phyloP scores from a whole-genome alignment of 2,797 vertebrate species.

The Molossus molossus region DNA sequence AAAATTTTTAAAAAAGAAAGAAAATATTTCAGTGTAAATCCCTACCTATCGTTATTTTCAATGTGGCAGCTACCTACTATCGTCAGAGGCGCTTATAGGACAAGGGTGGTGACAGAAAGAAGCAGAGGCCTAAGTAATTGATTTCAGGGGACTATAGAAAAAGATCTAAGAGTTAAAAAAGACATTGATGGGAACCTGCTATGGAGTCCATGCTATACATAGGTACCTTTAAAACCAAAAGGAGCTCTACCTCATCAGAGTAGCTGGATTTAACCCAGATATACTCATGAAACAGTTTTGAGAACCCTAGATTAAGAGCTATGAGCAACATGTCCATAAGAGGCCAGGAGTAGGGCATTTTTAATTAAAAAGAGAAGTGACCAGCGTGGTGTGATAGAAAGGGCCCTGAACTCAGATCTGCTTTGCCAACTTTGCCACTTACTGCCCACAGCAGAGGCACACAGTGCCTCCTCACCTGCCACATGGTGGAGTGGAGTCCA shows the following conservation, averaged over 20 bases:
- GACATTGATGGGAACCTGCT: neutral
- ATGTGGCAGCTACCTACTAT: neutral
- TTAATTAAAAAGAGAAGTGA: constrained; percentile 63
- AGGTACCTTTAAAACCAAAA: constrained; percentile 41
- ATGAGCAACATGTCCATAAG: neutral
- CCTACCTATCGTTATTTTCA: neutral
- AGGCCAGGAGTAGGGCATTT: constrained; percentile 13
- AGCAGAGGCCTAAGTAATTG: neutral
- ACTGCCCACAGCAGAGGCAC: neutral
- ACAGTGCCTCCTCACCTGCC: neutral
- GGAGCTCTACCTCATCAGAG: neutral
- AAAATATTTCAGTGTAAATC: neutral
- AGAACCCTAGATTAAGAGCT: constrained; percentile 36
- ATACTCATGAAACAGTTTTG: constrained; percentile 2
- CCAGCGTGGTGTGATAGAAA: neutral
- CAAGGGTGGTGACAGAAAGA: neutral
- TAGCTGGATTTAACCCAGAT: constrained; percentile 44
- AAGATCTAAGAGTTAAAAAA: constrained; percentile 13
- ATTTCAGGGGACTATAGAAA: neutral
- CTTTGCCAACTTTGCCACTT: neutral
- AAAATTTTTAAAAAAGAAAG: neutral
- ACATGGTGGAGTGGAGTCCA: neutral
- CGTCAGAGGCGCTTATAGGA: neutral
- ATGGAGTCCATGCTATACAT: neutral
- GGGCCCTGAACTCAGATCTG: neutral